Evolutionary conservation across 1,140 invertebrate species (phyloP).

Genomic region (Papilio helenus): DNA sequence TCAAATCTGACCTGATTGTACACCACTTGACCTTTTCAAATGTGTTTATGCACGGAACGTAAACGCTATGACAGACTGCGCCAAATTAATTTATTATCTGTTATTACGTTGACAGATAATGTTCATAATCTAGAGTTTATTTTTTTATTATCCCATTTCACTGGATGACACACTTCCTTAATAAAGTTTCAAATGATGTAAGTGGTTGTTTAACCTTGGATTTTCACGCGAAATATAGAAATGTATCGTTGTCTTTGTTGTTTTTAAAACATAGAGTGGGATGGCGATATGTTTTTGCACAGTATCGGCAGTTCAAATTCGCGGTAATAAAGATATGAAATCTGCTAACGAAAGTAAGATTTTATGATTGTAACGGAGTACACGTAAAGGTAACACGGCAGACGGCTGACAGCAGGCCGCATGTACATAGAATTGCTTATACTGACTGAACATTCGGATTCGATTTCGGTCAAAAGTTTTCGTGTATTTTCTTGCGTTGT

Average conservation of each 20-base stretch:
- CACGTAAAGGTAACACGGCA: too few relatives aligned
- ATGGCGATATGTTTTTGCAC: neutral
- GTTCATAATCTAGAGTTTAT: neutral
- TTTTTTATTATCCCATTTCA: slow-evolving; percentile 3
- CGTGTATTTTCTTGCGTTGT: too few relatives aligned
- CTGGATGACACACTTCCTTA: neutral
- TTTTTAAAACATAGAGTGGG: neutral
- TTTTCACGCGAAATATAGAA: neutral
- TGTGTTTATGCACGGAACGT: neutral
- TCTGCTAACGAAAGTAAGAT: neutral
- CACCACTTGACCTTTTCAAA: neutral
- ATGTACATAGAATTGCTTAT: too few relatives aligned
- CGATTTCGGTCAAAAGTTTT: too few relatives aligned
- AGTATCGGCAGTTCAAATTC: neutral
- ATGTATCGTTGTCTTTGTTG: neutral
- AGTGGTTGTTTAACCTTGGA: neutral
- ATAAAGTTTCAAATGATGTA: slow-evolving; percentile 5
- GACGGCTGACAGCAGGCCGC: too few relatives aligned
- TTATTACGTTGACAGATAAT: neutral
- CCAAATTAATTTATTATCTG: neutral
- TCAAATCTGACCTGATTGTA: neutral
- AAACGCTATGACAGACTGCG: neutral
- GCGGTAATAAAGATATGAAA: neutral
- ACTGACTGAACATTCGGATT: too few relatives aligned
- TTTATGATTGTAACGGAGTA: too few relatives aligned